Evolutionary conservation across 2,888 invertebrate genomes (phyloP).

Genomic region (Ochropleura plecta): DNA sequence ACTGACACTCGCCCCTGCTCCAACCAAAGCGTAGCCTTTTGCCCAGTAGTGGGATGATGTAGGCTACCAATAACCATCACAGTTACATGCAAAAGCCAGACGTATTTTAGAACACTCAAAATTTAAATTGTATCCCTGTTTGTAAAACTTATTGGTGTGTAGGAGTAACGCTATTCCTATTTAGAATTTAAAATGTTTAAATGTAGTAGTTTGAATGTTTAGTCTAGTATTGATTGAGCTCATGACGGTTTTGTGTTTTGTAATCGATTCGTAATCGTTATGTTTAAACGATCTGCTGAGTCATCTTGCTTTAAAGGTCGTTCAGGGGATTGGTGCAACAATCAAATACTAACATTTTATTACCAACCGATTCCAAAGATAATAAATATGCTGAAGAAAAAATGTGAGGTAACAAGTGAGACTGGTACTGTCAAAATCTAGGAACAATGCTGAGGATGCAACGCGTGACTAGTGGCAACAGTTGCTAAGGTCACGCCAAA

Average conservation of each 20-base stretch:
- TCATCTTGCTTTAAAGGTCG: conserved; percentile 18
- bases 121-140: background rate
- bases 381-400: background rate
- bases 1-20: too few species aligned
- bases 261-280: conserved; percentile 5
- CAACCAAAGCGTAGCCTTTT: background rate
- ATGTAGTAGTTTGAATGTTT: conserved; percentile 35
- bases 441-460: background rate
- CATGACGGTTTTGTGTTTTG: conserved; percentile 21
- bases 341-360: background rate
- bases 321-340: conserved; percentile 13
- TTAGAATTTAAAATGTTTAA: conserved; percentile 33
- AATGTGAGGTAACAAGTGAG: background rate
- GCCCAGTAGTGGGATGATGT: background rate
- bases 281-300: conserved; percentile 20
- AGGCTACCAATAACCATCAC: background rate
- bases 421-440: background rate
- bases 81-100: background rate
- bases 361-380: background rate
- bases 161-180: conserved; percentile 4
- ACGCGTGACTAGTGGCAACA: background rate
- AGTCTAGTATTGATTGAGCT: conserved; percentile 44
- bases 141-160: background rate
- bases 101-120: background rate
- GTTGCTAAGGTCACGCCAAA: background rate